A percentile compares a stretch with the other conserved stretches of the same genome.
Conservation (phyloP, 37 sponge, comb jelly and placozoan species). For the Cladorhizidae sp. region DNA sequence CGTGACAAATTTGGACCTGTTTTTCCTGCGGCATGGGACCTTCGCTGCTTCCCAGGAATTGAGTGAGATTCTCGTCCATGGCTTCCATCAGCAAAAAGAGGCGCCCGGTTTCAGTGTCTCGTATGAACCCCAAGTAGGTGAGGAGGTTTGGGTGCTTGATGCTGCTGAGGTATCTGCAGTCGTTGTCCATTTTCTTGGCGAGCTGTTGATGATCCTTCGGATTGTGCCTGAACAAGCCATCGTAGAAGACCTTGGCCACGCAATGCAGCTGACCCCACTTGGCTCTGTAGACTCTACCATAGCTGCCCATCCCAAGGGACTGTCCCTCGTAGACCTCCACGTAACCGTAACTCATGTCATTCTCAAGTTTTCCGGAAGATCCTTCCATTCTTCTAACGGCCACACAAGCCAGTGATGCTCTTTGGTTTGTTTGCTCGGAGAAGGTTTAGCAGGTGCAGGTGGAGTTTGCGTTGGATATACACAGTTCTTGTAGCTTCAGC, state of each 20-base stretch:
- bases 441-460: too few relatives aligned
- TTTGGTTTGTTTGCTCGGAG: too few relatives aligned
- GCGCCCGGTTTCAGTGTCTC: slow-evolving; percentile 3
- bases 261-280: slow-evolving; percentile 28
- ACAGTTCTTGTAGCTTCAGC: too few relatives aligned
- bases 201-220: not conserved
- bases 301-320: slow-evolving; percentile 15
- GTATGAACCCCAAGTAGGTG: slow-evolving; percentile 19
- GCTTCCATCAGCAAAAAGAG: slow-evolving; percentile 45
- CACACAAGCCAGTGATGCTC: too few relatives aligned
- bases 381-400: not conserved
- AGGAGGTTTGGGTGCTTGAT: slow-evolving; percentile 39
- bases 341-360: not conserved
- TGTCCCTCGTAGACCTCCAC: not conserved
- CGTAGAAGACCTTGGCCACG: slow-evolving; percentile 37
- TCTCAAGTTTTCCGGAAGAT: not conserved
- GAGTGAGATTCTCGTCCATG: slow-evolving; percentile 59
- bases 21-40: slow-evolving; percentile 8
- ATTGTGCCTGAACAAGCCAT: not conserved
- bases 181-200: not conserved
- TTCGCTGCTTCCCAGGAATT: slow-evolving; percentile 18
- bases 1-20: not conserved
- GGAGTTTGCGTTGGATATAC: too few relatives aligned
- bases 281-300: slow-evolving; percentile 41
- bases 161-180: not conserved